Conservation (phyloP, 2,888 invertebrate species). For the Ypsolopha sequella region DNA sequence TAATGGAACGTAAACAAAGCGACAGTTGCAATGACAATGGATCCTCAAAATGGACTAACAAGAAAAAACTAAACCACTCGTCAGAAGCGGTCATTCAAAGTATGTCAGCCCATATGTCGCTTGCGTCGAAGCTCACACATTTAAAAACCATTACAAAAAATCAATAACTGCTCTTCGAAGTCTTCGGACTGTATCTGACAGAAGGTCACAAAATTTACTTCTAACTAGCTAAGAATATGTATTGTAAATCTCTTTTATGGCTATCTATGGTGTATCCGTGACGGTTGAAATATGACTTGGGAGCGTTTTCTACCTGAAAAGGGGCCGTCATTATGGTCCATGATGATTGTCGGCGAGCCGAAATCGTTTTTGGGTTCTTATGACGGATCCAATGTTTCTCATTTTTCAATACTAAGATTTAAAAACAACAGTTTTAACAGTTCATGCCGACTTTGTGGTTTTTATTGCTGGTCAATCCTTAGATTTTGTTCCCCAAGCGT, state of each 20-base stretch:
- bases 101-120: conserved; percentile 55
- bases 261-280: conserved; percentile 50
- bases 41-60: background rate
- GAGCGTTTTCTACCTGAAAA: conserved; percentile 63
- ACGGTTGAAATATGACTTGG: conserved; percentile 66
- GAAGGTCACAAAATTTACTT: conserved; percentile 49
- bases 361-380: conserved; percentile 53
- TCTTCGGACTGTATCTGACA: conserved; percentile 47
- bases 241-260: conserved; percentile 67
- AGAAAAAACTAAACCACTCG: conserved; percentile 34
- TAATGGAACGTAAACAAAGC: conserved; percentile 21
- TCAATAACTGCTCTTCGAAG: conserved; percentile 46
- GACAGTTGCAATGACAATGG: conserved; percentile 23
- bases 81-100: conserved; percentile 30
- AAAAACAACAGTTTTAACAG: conserved; percentile 49
- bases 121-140: conserved; percentile 31
- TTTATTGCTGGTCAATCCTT: conserved; percentile 3
- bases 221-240: conserved; percentile 62
- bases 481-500: background rate
- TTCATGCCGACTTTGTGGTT: conserved; percentile 13
- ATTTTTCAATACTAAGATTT: conserved; percentile 39
- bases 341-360: conserved; percentile 61
- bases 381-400: conserved; percentile 19
- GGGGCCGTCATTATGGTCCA: conserved; percentile 58
- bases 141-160: conserved; percentile 42